Percentiles rank a stretch among this genome's conserved stretches.
Evolutionary conservation across 2,888 invertebrate species (phyloP).

Genomic region (Monopis laevigella): DNA sequence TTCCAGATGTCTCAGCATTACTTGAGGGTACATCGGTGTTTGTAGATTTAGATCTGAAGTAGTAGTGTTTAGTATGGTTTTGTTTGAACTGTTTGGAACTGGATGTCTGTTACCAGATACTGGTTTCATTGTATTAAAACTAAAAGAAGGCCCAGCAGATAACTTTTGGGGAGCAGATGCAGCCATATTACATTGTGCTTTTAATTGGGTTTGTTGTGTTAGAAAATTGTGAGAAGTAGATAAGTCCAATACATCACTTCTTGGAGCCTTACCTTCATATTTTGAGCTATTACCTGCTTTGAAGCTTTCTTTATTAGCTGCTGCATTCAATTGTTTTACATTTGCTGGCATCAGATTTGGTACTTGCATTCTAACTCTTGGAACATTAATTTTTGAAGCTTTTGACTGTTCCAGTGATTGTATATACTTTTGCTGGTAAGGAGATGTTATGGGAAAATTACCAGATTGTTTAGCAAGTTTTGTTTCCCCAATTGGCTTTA

Average conservation of each 20-base stretch:
- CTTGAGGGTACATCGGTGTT: conserved; percentile 25
- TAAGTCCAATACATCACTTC: conserved; percentile 47
- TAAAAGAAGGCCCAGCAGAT: too few species aligned
- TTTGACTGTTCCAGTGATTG: conserved; percentile 52
- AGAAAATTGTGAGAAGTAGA: conserved; percentile 54
- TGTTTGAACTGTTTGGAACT: too few species aligned
- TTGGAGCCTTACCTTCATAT: conserved; percentile 22
- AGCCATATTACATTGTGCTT: too few species aligned
- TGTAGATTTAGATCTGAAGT: conserved; percentile 37
- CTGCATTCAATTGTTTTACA: conserved; percentile 43
- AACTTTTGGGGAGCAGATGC: too few species aligned
- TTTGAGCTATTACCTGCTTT: conserved; percentile 23
- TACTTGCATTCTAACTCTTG: conserved; percentile 55
- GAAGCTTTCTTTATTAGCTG: conserved; percentile 34
- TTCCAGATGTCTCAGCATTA: conserved; percentile 44
- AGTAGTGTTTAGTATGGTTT: too few species aligned
- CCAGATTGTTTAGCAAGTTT: conserved; percentile 50
- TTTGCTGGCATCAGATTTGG: conserved; percentile 56
- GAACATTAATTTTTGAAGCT: conserved; percentile 51
- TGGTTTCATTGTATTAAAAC: conserved; percentile 29
- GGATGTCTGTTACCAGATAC: conserved; percentile 40
- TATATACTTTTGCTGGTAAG: conserved; percentile 63
- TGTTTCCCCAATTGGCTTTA: conserved; percentile 60
- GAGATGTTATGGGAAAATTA: conserved; percentile 33
- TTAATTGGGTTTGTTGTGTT: too few species aligned